Evolutionary conservation across 2,888 invertebrate species (phyloP), one percentile per base, ranked within the genome.

Genomic region (Drosophila yooni): DNA sequence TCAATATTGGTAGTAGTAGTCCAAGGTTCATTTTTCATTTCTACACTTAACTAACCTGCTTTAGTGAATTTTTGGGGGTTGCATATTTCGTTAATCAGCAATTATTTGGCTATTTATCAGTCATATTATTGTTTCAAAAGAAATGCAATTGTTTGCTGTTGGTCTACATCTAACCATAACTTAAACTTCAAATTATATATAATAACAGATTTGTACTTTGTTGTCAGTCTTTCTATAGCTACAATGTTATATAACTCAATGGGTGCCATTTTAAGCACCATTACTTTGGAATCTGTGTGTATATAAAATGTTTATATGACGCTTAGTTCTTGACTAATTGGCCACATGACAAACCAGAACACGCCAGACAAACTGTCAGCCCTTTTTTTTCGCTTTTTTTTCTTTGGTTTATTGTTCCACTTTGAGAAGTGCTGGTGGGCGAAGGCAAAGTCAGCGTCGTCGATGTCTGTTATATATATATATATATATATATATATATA

Each of bases 301-400:
- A 13, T 2, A 61, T 4, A 7, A 27, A 27, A 33, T 58, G 10
- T 31, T 59, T 48, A 21, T 50, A 38, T 46, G 63, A 46, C 34
- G 31, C 57, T 58, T 34, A 61, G 21, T 21, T 15, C 50, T 58
- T 57, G 64, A 53, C 76, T 70, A 80, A 77, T 80, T 76, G 76
- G 63, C 62, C 76, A 66, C 48, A 66, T 70, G 76, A 79, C 76
- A 70, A 79, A 60, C 61, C 31, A 11, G 8, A 46, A 51, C 62
- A 43, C 36, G 50, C 63, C 78, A 84, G 89, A 87, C 84, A 87
- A 70, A 70, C 67, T 81, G 84, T 83, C 88, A 83, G 84, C 84
- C 83, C 84, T 83, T 88, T 86, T 64, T 15, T 3, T 15, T 53
- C 11, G 0, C 6, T 15, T 31, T 11, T 13, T 50, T 18, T 33